Evolutionary conservation across 1,140 invertebrate species (phyloP).

Genomic region (Drosophila tani): DNA sequence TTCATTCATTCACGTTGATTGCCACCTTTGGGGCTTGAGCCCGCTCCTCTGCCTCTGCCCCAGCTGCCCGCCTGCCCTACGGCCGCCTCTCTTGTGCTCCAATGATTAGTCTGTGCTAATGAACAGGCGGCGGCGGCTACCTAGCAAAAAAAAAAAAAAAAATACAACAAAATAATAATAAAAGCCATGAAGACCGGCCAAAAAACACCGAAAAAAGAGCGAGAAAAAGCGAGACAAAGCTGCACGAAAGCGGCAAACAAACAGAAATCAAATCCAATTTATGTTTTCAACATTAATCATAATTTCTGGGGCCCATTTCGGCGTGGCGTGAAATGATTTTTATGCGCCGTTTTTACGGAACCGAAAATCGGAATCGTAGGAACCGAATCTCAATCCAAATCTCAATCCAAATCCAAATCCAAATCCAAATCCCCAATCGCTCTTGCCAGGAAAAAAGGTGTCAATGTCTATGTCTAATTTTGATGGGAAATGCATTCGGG

Average conservation of each 20-base stretch:
- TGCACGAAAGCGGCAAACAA: conserved; percentile 68
- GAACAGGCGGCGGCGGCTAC: conserved; percentile 64
- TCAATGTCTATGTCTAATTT: conserved; percentile 79
- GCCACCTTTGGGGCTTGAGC: conserved; percentile 64
- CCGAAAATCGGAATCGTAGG: conserved; percentile 21
- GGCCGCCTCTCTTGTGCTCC: conserved; percentile 51
- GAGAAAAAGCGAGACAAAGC: conserved; percentile 42
- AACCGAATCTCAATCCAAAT: neutral
- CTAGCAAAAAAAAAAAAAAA: conserved; percentile 56
- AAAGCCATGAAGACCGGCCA: conserved; percentile 9
- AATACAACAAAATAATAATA: conserved; percentile 8
- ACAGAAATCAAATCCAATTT: conserved; percentile 82
- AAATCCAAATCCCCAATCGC: conserved; percentile 5
- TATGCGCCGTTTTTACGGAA: conserved; percentile 77
- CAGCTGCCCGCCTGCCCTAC: conserved; percentile 27
- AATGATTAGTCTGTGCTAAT: conserved; percentile 74
- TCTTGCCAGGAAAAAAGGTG: conserved; percentile 51
- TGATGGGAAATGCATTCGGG: conserved; percentile 52
- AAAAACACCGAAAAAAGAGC: conserved; percentile 36
- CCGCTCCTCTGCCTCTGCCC: conserved; percentile 5
- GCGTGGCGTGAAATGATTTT: conserved; percentile 76
- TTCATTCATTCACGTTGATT: conserved; percentile 79
- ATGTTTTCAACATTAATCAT: conserved; percentile 76
- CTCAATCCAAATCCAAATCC: neutral
- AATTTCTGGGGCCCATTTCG: conserved; percentile 52